Evolutionary conservation across 1,140 invertebrate species (phyloP).

Genomic region (Achroia grisella): DNA sequence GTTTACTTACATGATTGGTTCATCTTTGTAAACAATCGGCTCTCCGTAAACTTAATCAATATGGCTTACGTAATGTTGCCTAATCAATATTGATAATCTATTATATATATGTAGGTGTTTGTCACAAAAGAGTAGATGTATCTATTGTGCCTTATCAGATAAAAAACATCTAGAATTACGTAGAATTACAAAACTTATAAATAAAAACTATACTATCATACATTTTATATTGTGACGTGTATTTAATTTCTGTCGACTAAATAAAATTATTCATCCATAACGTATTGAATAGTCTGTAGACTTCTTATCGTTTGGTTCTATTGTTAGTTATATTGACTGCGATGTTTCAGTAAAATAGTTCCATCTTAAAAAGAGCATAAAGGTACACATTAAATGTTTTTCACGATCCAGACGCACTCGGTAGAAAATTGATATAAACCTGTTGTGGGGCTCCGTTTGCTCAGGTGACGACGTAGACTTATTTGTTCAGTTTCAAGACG

Average conservation of each 20-base stretch:
- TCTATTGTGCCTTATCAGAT: no score
- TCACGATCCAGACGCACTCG: slow-evolving; percentile 59
- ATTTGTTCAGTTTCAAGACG: slow-evolving; percentile 23
- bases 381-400: slow-evolving; percentile 55
- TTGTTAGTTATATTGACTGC: no score
- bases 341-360: no score
- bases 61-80: not conserved
- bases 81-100: slow-evolving; percentile 1
- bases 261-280: no score
- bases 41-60: not conserved
- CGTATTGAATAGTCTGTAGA: no score
- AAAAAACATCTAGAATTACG: no score
- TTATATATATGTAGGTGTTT: not conserved
- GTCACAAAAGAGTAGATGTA: not conserved
- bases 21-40: slow-evolving; percentile 4
- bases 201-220: no score
- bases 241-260: no score
- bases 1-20: slow-evolving; percentile 28
- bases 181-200: no score
- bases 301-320: no score
- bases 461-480: slow-evolving; percentile 55
- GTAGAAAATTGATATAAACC: slow-evolving; percentile 70
- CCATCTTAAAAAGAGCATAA: slow-evolving; percentile 25
- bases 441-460: slow-evolving; percentile 54
- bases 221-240: no score